Percentiles rank a stretch among this genome's conserved stretches.
Evolutionary conservation across 2,797 vertebrate species (phyloP).

Genomic region (Enteromius paludinosus): DNA sequence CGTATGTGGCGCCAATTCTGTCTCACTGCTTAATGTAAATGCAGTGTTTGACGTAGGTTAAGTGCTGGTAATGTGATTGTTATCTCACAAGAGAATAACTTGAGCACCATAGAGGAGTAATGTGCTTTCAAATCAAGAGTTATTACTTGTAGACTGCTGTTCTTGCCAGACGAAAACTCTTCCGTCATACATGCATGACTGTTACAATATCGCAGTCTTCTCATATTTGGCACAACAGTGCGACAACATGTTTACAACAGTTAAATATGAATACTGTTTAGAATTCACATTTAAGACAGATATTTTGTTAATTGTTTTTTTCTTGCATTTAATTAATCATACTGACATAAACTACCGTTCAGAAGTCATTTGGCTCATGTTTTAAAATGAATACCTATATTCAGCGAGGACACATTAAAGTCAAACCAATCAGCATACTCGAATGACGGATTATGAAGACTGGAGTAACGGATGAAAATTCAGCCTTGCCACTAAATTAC

Average conservation of each 20-base stretch:
- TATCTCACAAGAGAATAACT: conserved; percentile 37
- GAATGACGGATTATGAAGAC: not conserved
- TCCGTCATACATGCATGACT: not conserved
- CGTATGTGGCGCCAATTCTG: conserved; percentile 7
- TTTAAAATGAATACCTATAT: not conserved
- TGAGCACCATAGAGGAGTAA: conserved; percentile 28
- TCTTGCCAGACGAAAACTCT: conserved; percentile 4
- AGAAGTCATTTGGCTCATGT: not conserved
- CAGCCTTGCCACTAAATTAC: not conserved
- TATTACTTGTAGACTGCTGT: conserved; percentile 20
- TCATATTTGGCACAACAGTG: conserved; percentile 11
- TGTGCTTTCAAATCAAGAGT: conserved; percentile 39
- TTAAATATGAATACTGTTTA: too few relatives aligned
- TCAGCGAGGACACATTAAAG: not conserved
- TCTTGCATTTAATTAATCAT: not conserved
- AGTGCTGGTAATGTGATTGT: conserved; percentile 42
- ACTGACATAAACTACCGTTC: not conserved
- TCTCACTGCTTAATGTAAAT: conserved; percentile 22
- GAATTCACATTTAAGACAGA: not conserved
- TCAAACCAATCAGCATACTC: not conserved
- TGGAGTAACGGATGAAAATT: not conserved
- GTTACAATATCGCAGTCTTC: not conserved
- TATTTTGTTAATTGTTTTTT: not conserved
- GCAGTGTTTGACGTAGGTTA: conserved; percentile 38
- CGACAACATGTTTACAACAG: not conserved